A percentile compares a stretch with the other conserved stretches of the same genome.
Conservation (phyloP, 2,113 vertebrate species). For the Nycticebus coucang region DNA sequence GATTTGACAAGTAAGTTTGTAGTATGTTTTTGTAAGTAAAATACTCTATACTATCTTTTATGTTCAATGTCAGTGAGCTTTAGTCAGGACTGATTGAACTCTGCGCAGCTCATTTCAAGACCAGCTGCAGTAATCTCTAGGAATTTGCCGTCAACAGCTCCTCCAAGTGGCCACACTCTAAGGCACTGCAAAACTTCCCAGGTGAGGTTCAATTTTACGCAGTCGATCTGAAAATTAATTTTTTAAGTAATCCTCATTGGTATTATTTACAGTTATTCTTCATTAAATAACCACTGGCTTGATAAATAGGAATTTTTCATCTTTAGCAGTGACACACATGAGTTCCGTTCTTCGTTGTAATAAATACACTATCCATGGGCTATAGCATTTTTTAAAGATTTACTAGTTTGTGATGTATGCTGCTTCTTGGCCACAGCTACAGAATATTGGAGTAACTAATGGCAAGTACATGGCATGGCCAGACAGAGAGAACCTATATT, state of each 20-base stretch:
- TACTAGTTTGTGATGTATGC: background rate
- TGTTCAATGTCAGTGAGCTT: background rate
- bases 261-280: background rate
- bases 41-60: background rate
- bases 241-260: background rate
- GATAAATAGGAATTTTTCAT: background rate
- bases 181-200: background rate
- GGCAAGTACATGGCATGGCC: background rate
- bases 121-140: background rate
- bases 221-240: background rate
- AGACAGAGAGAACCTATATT: background rate
- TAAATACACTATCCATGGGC: background rate
- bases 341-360: background rate
- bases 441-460: background rate
- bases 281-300: background rate
- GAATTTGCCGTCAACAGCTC: background rate
- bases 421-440: background rate
- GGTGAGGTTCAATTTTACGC: background rate
- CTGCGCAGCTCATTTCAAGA: background rate
- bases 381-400: background rate
- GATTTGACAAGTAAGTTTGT: background rate
- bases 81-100: background rate
- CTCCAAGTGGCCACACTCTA: background rate
- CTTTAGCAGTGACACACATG: background rate
- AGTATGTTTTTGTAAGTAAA: constrained; percentile 11